Base-by-base conservation (phyloP, 2,113 vertebrate species). In the Lepus europaeus region DNA sequence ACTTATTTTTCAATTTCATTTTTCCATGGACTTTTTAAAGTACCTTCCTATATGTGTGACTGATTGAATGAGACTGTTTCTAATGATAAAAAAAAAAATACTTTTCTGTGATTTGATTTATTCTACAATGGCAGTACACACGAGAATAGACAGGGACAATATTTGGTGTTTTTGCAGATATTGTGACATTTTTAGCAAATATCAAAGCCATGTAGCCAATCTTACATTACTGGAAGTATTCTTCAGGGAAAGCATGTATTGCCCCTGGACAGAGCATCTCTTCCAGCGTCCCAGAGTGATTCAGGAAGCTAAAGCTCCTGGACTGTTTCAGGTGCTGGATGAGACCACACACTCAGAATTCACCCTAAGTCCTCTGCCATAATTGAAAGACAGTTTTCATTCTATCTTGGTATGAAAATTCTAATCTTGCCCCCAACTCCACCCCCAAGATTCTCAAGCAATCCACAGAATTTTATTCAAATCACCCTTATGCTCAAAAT, bases 381-480 rank as follows among this genome's bases (percentile, higher is more conserved):
- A 61, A 76, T 93, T 83, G 61, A 87, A 89, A 80, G 74, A 29
- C 12, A 66, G 56, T 89, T 77, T 80, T 82, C 70, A 45, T 76
- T 80, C 51, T 70, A 68, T 36, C 17, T 17, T 78, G 25, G 39
- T 76, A 63, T 91, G 36, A 25, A 45, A 68, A 96, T 45, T 77
- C 10, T 66, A 61, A 17, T 36, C 27, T 16, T 84, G 36, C 5
- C 25, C 76, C 69, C 72, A 39, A 69, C 25, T 51, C 6, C 9
- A 89, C n/a, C 49, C 53, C 1, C 11, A 84, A 29, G n/a, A 84
- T 77, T 83, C 45, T 89, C n/a, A 68, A 83, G 49, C 10, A 77
- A 80, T 25, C 45, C 31, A 83, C 23, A 56, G 36, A 74, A 77
- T 86, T 96, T 66, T 85, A 78, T 53, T 84, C 69, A 95, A 74